These are phyloP conservation scores for Spodoptera littoralis DNA, from an alignment of 2,888 invertebrate genomes.

Conservation along the genomic window DNA sequence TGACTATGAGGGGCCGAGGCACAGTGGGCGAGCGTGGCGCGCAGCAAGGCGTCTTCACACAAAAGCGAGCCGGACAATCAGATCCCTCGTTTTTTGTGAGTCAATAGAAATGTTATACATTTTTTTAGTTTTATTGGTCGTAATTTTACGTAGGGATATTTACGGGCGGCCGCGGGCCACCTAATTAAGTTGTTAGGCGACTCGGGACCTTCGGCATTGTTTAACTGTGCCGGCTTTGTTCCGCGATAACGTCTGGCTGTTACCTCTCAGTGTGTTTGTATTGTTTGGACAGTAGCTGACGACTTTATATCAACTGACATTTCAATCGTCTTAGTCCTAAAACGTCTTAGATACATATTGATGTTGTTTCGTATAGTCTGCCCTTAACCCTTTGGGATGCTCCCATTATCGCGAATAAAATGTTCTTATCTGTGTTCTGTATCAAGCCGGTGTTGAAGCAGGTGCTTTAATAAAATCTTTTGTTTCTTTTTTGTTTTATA, in stretches of 20 bases:
- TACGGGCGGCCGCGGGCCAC: constrained; percentile 86
- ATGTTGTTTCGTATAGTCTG: constrained; percentile 4
- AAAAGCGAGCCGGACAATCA: constrained; percentile 85
- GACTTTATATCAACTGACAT: constrained; percentile 64
- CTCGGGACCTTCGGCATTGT: constrained; percentile 82
- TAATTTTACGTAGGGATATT: constrained; percentile 88
- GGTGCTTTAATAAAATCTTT: constrained; percentile 63
- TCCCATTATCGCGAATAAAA: constrained; percentile 24
- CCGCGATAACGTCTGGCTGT: constrained; percentile 77
- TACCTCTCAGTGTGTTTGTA: constrained; percentile 72
- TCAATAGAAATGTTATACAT: constrained; percentile 88
- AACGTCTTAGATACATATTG: constrained; percentile 20
- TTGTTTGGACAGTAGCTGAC: constrained; percentile 81
- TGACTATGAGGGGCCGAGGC: constrained; percentile 47
- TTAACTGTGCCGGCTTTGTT: constrained; percentile 80
- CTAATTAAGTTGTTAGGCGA: constrained; percentile 88
- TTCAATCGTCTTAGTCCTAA: constrained; percentile 47
- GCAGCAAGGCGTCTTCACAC: constrained; percentile 84
- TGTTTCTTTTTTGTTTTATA: constrained; percentile 67
- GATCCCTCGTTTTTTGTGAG: constrained; percentile 84
- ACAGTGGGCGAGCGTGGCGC: constrained; percentile 66
- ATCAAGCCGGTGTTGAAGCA: constrained; percentile 27
- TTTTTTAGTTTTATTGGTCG: constrained; percentile 88
- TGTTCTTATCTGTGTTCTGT: constrained; percentile 38
- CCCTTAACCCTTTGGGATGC: neutral